Base-by-base conservation (phyloP, 2,888 invertebrate genomes). In the Gymnosoma rotundatum region DNA sequence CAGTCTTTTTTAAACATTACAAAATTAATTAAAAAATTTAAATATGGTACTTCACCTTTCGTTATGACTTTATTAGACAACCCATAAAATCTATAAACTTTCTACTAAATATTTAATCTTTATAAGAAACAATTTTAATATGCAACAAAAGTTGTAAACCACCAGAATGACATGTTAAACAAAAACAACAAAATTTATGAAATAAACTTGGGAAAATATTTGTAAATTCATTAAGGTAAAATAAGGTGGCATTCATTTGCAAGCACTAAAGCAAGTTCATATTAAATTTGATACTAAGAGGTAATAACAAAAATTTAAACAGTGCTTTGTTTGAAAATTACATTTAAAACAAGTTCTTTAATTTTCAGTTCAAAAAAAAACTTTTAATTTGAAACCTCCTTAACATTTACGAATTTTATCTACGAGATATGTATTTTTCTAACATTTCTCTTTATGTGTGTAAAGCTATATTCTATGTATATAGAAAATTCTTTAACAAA, bases 101-200 rank as follows among this genome's bases (percentile, higher is more conserved):
- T 63, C 8, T 20, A 56, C 16, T 61, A 56, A 74, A 74, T 69
- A n/a, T 74, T 74, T 63, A 54, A 74, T 54, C 60, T 54, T 21
- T 14, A 61, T 52, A 67, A 54, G 80, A 74, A 80, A 74, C 66
- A 66, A 54, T 80, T 80, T 79, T 66, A 69, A 75, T 67, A 48
- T 36, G 58, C 63, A 32, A 69, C 20, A 74, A 69, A 69, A 74
- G 61, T 63, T 73, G 48, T 69, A 73, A 75, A 69, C 80, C 80
- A 75, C 80, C 63, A 38, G 50, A 75, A 69, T 81, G 80, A 81
- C 80, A 69, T 81, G 63, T 58, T 74, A 16, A 48, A 66, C 63
- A 69, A 75, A 67, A 75, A 63, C 50, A 64, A 75, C 38, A 81
- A 63, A 69, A 25, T 75, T 63, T 75, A 74, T 69, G 50, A 56